Evolutionary conservation across 2,113 vertebrate species (phyloP).

Genomic region (Lynx canadensis): DNA sequence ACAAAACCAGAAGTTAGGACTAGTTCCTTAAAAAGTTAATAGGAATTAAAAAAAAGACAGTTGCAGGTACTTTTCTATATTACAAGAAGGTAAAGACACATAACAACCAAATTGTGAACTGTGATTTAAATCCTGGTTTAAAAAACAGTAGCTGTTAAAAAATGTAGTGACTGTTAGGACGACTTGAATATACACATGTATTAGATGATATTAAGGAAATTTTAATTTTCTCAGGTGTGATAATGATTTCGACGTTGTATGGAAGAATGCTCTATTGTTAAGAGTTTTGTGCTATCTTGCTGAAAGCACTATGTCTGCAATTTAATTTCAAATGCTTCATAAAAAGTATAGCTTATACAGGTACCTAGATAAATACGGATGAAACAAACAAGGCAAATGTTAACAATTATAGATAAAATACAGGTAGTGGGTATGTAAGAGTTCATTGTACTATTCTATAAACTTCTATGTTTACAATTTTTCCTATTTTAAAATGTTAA

Average conservation of each 20-base stretch:
- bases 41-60: not conserved
- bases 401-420: not conserved
- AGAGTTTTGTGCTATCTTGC: not conserved
- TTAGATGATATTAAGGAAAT: not conserved
- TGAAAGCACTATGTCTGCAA: not conserved
- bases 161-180: not conserved
- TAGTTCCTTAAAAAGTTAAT: not conserved
- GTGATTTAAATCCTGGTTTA: not conserved
- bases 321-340: constrained; percentile 3
- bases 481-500: not conserved
- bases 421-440: not conserved
- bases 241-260: not conserved
- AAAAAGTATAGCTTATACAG: not conserved
- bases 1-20: not conserved
- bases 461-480: not conserved
- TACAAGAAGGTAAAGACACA: not conserved
- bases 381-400: not conserved
- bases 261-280: not conserved
- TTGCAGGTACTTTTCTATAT: not conserved
- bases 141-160: constrained; percentile 7
- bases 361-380: not conserved
- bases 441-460: not conserved
- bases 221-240: not conserved
- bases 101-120: not conserved
- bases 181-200: not conserved